A percentile compares a stretch with the other conserved stretches of the same genome.
Conservation (phyloP, 2,797 vertebrate genomes). For the Enteromius unitaeniatus region DNA sequence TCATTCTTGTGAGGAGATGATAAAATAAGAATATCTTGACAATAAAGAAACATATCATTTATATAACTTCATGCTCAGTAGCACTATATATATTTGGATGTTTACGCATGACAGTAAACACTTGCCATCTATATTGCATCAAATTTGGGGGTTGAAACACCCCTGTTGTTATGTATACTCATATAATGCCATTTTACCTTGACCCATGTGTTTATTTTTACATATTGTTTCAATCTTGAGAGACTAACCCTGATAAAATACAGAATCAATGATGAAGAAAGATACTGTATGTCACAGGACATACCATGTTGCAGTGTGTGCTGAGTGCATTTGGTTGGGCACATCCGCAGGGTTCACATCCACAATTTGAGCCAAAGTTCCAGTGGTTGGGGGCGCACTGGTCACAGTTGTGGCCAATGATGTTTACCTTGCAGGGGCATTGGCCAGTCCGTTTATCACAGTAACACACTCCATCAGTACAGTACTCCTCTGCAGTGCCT, state of each 20-base stretch:
- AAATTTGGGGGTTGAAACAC: background rate
- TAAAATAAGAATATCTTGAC: background rate
- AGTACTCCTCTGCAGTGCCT: slow-evolving; percentile 73
- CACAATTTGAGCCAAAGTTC: slow-evolving; percentile 78
- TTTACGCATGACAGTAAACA: background rate
- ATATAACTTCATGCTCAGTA: background rate
- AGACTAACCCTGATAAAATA: background rate
- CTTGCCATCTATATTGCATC: background rate
- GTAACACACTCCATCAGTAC: slow-evolving; percentile 71
- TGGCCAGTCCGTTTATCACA: slow-evolving; percentile 77
- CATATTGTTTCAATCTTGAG: background rate
- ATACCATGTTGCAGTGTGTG: slow-evolving; percentile 82
- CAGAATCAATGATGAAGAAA: background rate
- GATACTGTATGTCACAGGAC: background rate
- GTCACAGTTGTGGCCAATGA: slow-evolving; percentile 82
- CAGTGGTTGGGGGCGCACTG: slow-evolving; percentile 82
- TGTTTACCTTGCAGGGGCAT: slow-evolving; percentile 81
- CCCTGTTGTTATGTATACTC: background rate
- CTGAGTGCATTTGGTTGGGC: slow-evolving; percentile 70
- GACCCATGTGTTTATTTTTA: background rate
- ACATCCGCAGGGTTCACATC: slow-evolving; percentile 84
- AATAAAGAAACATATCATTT: background rate
- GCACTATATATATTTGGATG: background rate
- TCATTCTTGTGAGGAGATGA: background rate
- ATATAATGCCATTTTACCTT: background rate